phyloP scores from a whole-genome alignment of 2,888 invertebrate species.

The Caenorhabditis angaria region DNA sequence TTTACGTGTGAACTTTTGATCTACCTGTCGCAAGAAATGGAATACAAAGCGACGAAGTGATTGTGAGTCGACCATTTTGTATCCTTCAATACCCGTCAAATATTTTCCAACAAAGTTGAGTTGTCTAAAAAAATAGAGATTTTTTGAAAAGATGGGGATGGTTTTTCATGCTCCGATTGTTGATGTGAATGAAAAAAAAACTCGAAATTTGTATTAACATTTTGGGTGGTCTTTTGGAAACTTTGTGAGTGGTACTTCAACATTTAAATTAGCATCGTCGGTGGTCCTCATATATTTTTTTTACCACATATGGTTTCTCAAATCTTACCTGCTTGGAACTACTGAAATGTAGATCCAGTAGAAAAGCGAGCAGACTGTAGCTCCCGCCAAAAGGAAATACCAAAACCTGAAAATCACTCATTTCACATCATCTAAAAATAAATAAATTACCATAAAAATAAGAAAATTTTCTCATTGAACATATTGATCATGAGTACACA shows the following conservation, averaged over 20 bases:
- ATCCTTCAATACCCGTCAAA: constrained; percentile 72
- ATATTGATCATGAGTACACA: constrained; percentile 73
- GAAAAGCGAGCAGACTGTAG: constrained; percentile 71
- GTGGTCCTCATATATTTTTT: no score
- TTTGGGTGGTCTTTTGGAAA: no score
- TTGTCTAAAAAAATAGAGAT: constrained; percentile 66
- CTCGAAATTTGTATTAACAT: no score
- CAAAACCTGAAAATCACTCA: constrained; percentile 61
- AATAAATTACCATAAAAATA: constrained; percentile 69
- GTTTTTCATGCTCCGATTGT: no score
- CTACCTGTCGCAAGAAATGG: constrained; percentile 70
- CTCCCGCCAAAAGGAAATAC: constrained; percentile 71
- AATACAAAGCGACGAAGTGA: constrained; percentile 71
- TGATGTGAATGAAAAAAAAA: no score
- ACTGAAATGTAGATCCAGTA: constrained; percentile 72
- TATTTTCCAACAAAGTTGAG: constrained; percentile 73
- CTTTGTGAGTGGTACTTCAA: no score
- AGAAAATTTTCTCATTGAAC: constrained; percentile 72
- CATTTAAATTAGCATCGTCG: no score
- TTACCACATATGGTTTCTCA: no score
- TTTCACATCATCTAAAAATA: no score
- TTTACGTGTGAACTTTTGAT: no score
- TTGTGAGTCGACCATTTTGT: constrained; percentile 73
- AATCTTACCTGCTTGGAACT: constrained; percentile 70
- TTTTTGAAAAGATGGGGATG: no score